phyloP scores from a whole-genome alignment of 2,797 vertebrate genomes.

The Antrozous pallidus region DNA sequence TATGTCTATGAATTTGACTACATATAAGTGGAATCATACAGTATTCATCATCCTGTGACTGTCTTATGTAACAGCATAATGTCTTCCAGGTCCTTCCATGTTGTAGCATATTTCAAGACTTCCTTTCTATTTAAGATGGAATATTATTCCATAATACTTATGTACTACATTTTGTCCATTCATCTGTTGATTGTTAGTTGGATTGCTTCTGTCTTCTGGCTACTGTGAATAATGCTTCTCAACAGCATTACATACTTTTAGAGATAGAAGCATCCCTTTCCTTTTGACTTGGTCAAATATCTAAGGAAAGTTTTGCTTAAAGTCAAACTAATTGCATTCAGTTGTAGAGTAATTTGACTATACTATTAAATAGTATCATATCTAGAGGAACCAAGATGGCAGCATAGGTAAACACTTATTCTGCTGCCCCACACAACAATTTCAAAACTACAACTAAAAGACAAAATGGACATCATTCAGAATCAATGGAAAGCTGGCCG shows the following conservation, averaged over 20 bases:
- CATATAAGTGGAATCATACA: not conserved
- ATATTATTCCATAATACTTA: not conserved
- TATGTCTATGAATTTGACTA: not conserved
- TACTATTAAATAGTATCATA: not conserved
- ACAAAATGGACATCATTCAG: no score
- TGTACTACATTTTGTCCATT: not conserved
- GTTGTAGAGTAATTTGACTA: slow-evolving; percentile 9
- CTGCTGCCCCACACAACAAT: no score
- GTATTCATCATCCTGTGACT: not conserved
- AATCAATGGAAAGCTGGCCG: no score
- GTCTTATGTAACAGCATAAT: not conserved
- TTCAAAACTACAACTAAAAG: no score
- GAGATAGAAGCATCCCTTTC: not conserved
- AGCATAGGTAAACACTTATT: no score
- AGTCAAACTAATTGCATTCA: slow-evolving; percentile 8
- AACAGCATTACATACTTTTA: not conserved
- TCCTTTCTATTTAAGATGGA: slow-evolving; percentile 6
- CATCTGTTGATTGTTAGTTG: not conserved
- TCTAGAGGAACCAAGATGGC: no score
- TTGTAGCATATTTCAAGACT: not conserved
- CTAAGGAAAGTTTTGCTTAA: slow-evolving; percentile 11
- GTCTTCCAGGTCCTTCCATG: not conserved
- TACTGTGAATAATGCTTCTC: not conserved
- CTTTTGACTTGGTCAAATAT: not conserved
- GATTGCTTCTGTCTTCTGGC: not conserved